Percentiles rank a stretch among this genome's conserved stretches.
phyloP scores from a whole-genome alignment of 2,888 invertebrate genomes.

The Apodemia zela region DNA sequence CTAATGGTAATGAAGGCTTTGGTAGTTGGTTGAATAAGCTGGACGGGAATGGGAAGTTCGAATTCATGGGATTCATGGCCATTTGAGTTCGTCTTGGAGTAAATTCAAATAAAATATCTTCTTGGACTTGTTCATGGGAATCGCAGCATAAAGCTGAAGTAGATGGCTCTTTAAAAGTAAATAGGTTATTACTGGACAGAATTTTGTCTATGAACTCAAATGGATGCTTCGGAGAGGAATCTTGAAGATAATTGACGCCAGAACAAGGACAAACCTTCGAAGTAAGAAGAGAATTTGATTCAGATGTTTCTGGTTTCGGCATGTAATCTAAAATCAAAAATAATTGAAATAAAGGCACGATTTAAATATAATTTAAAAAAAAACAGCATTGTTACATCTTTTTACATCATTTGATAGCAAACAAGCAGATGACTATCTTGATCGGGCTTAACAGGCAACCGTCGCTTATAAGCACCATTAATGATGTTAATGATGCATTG shows the following conservation, averaged over 20 bases:
- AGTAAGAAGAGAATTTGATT: conserved; percentile 9
- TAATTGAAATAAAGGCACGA: neutral
- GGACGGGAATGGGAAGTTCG: conserved; percentile 38
- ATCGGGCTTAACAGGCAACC: too few species aligned
- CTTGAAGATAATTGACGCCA: conserved; percentile 40
- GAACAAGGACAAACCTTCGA: conserved; percentile 50
- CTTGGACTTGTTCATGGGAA: conserved; percentile 56
- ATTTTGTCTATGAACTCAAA: conserved; percentile 53
- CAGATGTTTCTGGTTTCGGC: conserved; percentile 23
- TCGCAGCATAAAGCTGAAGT: conserved; percentile 56
- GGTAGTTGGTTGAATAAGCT: conserved; percentile 43
- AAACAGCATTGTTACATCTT: too few species aligned
- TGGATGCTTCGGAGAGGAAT: conserved; percentile 42
- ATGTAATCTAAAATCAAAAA: conserved; percentile 28
- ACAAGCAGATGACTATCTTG: too few species aligned
- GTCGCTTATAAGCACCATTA: too few species aligned
- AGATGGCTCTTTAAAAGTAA: conserved; percentile 46
- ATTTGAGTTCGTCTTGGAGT: conserved; percentile 39
- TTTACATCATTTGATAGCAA: too few species aligned
- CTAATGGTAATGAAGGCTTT: conserved; percentile 35
- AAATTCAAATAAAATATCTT: conserved; percentile 55
- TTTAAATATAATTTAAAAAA: neutral
- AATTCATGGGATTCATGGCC: conserved; percentile 26
- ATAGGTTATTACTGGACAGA: conserved; percentile 51
- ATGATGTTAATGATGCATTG: too few species aligned